Evolutionary conservation across 2,797 vertebrate species (phyloP).

Genomic region (Phataginus tetradactyla): DNA sequence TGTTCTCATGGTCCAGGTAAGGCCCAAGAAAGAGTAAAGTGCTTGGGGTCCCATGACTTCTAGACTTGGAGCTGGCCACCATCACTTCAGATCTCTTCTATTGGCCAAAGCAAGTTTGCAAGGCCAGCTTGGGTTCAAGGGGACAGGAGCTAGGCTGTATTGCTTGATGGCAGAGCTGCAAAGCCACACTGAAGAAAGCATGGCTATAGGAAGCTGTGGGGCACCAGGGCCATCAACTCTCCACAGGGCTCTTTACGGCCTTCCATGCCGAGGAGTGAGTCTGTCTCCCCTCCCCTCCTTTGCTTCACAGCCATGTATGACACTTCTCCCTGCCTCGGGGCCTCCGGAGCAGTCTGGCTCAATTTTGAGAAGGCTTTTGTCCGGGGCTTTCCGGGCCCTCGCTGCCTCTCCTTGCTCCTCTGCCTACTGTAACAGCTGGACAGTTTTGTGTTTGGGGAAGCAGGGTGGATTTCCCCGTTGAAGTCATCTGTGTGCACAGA

Average conservation of each 20-base stretch:
- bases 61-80: not conserved
- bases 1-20: not conserved
- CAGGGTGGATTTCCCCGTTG: not conserved
- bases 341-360: not conserved
- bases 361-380: not conserved
- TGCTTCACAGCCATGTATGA: accelerated
- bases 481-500: not conserved
- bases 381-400: not conserved
- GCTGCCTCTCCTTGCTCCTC: accelerated
- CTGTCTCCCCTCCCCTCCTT: accelerated
- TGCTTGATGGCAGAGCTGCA: too few relatives aligned
- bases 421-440: accelerated
- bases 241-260: accelerated
- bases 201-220: not conserved
- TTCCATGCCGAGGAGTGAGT: not conserved
- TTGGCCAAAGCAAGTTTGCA: not conserved
- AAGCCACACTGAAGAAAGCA: not conserved
- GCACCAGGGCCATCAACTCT: accelerated
- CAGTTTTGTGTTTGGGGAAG: not conserved
- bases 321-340: accelerated
- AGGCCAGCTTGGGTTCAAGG: not conserved
- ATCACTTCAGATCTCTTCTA: not conserved
- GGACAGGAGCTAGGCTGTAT: accelerated
- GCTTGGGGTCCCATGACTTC: not conserved
- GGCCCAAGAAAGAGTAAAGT: not conserved